phyloP scores from a whole-genome alignment of 2,113 vertebrate genomes.

The Cyanoramphus novaezelandiae region DNA sequence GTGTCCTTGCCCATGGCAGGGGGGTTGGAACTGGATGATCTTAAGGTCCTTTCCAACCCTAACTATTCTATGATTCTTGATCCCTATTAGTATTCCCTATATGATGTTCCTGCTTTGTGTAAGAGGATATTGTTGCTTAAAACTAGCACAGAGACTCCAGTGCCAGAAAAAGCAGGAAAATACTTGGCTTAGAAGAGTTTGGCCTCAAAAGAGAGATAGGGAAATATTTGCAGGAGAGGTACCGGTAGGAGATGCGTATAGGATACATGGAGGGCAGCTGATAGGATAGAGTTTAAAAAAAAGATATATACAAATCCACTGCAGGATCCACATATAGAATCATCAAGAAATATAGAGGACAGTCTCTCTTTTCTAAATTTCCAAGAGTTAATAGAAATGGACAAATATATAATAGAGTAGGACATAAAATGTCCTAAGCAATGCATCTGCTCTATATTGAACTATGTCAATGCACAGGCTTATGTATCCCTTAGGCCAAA shows the following conservation, averaged over 20 bases:
- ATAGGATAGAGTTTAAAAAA: neutral
- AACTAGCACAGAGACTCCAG: neutral
- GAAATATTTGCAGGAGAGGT: neutral
- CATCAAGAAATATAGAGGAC: neutral
- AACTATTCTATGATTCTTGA: neutral
- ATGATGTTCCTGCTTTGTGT: neutral
- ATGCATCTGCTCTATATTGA: neutral
- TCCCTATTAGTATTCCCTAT: neutral
- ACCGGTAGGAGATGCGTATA: neutral
- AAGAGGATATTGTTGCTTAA: neutral
- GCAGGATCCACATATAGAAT: neutral
- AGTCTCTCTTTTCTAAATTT: neutral
- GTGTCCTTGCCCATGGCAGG: too few species aligned
- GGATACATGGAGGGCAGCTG: neutral
- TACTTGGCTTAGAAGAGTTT: neutral
- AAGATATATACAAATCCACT: too few species aligned
- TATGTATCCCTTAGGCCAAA: neutral
- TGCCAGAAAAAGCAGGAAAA: neutral
- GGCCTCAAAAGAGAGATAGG: neutral
- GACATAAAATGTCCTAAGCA: conserved; percentile 13
- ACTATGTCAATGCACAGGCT: neutral
- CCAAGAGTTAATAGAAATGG: neutral
- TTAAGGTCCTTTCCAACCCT: too few species aligned
- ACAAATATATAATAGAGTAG: conserved; percentile 1
- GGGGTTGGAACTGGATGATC: too few species aligned